These are phyloP conservation scores for Oryzias woworae DNA, from an alignment of 2,113 vertebrate species.

Conservation along the genomic window DNA sequence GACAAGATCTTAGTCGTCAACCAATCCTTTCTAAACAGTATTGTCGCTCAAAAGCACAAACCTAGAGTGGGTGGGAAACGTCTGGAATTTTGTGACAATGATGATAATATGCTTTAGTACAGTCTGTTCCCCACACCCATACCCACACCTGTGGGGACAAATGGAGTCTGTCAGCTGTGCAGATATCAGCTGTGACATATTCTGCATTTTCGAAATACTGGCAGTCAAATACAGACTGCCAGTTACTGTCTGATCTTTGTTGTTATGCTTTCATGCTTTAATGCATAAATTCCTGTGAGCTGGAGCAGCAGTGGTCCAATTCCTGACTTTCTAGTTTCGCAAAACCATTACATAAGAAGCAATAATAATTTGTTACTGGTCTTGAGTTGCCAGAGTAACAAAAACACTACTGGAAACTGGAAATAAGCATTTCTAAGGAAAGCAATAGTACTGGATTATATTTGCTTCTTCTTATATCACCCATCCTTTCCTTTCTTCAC, in stretches of 20 bases:
- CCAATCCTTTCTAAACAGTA: background rate
- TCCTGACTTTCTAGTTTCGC: background rate
- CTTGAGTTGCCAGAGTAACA: background rate
- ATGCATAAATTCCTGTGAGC: background rate
- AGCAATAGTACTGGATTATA: background rate
- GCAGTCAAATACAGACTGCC: background rate
- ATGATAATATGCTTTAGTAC: slow-evolving; percentile 27
- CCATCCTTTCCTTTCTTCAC: too few relatives aligned
- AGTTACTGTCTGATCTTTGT: slow-evolving; percentile 8
- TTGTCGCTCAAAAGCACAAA: slow-evolving; percentile 12
- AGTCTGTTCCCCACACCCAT: slow-evolving; percentile 7
- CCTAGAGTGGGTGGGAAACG: slow-evolving; percentile 11
- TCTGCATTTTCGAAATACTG: slow-evolving; percentile 24
- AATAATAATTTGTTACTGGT: background rate
- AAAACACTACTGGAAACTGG: background rate
- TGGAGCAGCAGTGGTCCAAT: background rate
- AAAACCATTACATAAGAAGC: background rate
- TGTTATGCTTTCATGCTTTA: background rate
- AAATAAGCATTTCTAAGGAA: background rate
- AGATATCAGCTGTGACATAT: background rate
- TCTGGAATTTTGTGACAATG: slow-evolving; percentile 20
- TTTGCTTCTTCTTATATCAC: too few relatives aligned
- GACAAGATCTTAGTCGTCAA: slow-evolving; percentile 5
- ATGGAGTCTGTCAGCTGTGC: slow-evolving; percentile 11
- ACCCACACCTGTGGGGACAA: slow-evolving; percentile 12